Conservation (phyloP, 1,140 invertebrate genomes). For the Melanaphis sacchari region DNA sequence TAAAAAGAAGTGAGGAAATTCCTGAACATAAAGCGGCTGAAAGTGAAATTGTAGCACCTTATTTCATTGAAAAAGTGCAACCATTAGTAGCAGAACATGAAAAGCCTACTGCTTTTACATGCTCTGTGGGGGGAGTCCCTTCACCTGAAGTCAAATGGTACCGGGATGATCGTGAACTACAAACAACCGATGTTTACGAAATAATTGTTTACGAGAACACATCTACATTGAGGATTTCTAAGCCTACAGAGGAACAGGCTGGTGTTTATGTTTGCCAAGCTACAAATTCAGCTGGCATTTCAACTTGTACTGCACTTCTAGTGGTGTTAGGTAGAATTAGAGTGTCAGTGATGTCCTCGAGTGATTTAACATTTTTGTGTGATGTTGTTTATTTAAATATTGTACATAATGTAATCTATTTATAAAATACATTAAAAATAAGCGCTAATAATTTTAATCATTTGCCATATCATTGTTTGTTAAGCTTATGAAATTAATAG, state of each 20-base stretch:
- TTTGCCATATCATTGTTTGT: not conserved
- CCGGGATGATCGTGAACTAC: constrained; percentile 75
- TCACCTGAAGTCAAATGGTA: constrained; percentile 79
- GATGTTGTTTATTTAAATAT: constrained; percentile 2
- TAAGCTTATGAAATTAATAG: not conserved
- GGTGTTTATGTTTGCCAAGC: constrained; percentile 83
- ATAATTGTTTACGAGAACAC: constrained; percentile 70
- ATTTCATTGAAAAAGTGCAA: constrained; percentile 74
- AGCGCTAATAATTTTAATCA: not conserved
- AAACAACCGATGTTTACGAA: constrained; percentile 70
- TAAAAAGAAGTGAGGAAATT: constrained; percentile 62
- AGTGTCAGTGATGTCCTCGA: constrained; percentile 27
- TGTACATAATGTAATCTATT: constrained; percentile 14
- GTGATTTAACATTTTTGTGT: constrained; percentile 45
- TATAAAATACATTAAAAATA: not conserved
- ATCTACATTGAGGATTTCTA: constrained; percentile 73
- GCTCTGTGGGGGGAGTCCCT: constrained; percentile 74
- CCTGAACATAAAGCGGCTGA: constrained; percentile 54
- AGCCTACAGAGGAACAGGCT: constrained; percentile 73
- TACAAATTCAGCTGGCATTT: constrained; percentile 77
- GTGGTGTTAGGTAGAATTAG: constrained; percentile 71
- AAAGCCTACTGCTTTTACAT: constrained; percentile 71
- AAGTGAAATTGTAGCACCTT: constrained; percentile 67
- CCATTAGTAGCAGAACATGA: constrained; percentile 71
- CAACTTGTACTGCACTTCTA: constrained; percentile 79